Evolutionary conservation across 2,888 invertebrate species (phyloP).

Genomic region (Spialia ferax): DNA sequence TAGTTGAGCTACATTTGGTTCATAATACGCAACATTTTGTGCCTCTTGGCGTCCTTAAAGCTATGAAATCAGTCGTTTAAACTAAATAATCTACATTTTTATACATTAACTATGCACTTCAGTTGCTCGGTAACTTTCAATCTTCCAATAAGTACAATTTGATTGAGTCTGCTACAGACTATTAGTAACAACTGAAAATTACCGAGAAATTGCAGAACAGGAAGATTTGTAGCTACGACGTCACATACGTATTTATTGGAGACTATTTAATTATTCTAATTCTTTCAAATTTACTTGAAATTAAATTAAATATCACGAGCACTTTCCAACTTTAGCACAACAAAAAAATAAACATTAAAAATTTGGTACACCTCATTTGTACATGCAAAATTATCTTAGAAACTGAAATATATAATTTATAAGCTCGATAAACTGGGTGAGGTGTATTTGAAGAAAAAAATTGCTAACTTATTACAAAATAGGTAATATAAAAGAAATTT

Average conservation of each 20-base stretch:
- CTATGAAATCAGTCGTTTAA: conserved; percentile 59
- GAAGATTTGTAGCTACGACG: background rate
- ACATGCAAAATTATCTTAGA: background rate
- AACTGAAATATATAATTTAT: background rate
- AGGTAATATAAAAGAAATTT: too few species aligned
- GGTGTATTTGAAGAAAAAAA: too few species aligned
- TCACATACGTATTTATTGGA: background rate
- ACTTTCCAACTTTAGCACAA: too few species aligned
- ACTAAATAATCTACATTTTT: conserved; percentile 14
- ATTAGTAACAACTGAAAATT: background rate
- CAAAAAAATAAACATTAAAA: background rate
- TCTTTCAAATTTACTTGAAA: background rate
- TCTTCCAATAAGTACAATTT: background rate
- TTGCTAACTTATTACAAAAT: too few species aligned
- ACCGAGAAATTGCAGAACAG: background rate
- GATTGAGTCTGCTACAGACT: background rate
- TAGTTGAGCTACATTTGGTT: conserved; percentile 79
- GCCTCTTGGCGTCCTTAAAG: conserved; percentile 56
- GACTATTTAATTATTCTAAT: background rate
- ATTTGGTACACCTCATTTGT: background rate
- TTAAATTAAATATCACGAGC: too few species aligned
- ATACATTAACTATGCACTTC: background rate
- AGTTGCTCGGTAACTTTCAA: background rate
- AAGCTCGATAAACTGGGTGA: too few species aligned
- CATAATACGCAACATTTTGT: conserved; percentile 62